These are phyloP conservation scores for Hypsopygia costalis DNA, from an alignment of 2,888 invertebrate species.

Conservation along the genomic window DNA sequence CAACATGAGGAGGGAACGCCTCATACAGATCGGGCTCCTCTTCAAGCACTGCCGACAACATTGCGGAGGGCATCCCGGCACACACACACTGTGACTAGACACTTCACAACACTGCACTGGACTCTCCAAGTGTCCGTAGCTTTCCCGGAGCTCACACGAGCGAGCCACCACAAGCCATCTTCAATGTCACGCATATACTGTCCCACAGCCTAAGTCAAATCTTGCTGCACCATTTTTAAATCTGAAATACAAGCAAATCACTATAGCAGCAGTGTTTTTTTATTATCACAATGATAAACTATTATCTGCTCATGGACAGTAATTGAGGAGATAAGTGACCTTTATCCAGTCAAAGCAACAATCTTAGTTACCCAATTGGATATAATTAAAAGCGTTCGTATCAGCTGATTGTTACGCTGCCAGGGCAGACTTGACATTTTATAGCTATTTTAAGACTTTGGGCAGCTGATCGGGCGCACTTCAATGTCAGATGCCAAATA, in stretches of 20 bases:
- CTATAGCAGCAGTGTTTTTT: conserved; percentile 27
- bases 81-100: conserved; percentile 61
- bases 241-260: conserved; percentile 62
- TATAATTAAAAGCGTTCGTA: conserved; percentile 67
- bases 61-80: conserved; percentile 82
- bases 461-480: conserved; percentile 68
- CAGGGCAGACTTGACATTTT: conserved; percentile 74
- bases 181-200: conserved; percentile 33
- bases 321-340: conserved; percentile 41
- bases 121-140: conserved; percentile 47
- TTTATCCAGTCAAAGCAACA: conserved; percentile 29
- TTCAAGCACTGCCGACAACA: conserved; percentile 87
- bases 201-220: conserved; percentile 72
- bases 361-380: conserved; percentile 63
- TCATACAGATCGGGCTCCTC: conserved; percentile 88
- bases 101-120: conserved; percentile 69
- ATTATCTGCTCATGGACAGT: conserved; percentile 36
- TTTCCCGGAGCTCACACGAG: conserved; percentile 57
- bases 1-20: conserved; percentile 91
- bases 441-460: conserved; percentile 76
- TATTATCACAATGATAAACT: conserved; percentile 26
- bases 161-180: conserved; percentile 62
- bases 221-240: conserved; percentile 80
- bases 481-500: conserved; percentile 70
- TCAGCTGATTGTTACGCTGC: conserved; percentile 75